phyloP scores from a whole-genome alignment of 2,888 invertebrate genomes.

The Timandra comae region DNA sequence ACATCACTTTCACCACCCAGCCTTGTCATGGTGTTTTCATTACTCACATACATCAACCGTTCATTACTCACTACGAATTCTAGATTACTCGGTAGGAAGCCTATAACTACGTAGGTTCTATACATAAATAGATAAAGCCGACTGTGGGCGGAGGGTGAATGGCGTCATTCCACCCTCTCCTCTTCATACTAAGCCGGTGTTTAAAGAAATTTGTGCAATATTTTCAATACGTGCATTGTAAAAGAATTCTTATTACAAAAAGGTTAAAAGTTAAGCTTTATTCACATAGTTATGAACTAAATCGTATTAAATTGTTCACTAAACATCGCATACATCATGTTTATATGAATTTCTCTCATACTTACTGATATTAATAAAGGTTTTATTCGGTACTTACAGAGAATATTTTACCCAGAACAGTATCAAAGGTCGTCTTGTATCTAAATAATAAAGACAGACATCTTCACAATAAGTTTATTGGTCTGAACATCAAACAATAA shows the following conservation, averaged over 20 bases:
- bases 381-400: too few species aligned
- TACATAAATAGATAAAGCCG: constrained; percentile 1
- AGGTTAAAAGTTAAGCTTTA: constrained; percentile 1
- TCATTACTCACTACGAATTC: constrained; percentile 24
- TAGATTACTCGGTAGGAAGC: constrained; percentile 17
- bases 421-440: too few species aligned
- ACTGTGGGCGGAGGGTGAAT: constrained; percentile 1
- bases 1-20: constrained; percentile 18
- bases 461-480: too few species aligned
- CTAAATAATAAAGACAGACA: too few species aligned
- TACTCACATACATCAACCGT: constrained; percentile 20
- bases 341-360: too few species aligned
- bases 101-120: constrained; percentile 4
- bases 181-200: constrained; percentile 3
- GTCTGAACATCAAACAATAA: too few species aligned
- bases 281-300: too few species aligned
- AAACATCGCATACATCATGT: too few species aligned
- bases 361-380: too few species aligned
- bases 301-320: too few species aligned
- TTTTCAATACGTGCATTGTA: constrained; percentile 5
- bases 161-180: not conserved
- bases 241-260: constrained; percentile 2
- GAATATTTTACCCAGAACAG: too few species aligned
- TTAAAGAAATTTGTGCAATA: constrained; percentile 6
- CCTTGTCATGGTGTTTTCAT: constrained; percentile 24